phyloP scores from a whole-genome alignment of 2,113 vertebrate species.

The Nibea coibor region DNA sequence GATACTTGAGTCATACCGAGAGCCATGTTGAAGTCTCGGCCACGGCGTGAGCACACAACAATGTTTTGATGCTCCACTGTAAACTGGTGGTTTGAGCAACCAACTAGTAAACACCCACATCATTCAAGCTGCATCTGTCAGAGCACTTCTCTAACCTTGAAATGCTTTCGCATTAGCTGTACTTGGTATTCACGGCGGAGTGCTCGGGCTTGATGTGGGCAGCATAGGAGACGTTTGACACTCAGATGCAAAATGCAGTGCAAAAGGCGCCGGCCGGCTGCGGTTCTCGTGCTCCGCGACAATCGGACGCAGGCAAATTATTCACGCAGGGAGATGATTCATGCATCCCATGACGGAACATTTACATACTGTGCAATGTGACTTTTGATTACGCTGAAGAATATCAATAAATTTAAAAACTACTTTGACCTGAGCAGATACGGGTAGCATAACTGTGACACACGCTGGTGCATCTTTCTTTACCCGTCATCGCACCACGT shows the following conservation, averaged over 20 bases:
- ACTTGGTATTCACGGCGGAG: not conserved
- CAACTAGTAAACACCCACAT: not conserved
- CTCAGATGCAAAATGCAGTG: constrained; percentile 6
- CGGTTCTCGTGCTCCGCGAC: not conserved
- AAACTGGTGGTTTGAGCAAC: not conserved
- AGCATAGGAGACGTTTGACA: not conserved
- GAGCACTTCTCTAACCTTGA: constrained; percentile 17
- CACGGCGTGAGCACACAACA: not conserved
- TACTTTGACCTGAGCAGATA: not conserved
- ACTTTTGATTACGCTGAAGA: not conserved
- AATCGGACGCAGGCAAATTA: not conserved
- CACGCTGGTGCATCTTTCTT: not conserved
- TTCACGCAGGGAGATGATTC: not conserved
- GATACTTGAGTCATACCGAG: not conserved
- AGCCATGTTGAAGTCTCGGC: not conserved
- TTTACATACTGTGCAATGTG: not conserved
- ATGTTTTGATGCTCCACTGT: not conserved
- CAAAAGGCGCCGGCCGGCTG: not conserved
- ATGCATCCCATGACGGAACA: not conserved
- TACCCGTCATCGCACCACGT: not conserved
- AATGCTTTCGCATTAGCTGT: constrained; percentile 9
- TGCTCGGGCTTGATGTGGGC: not conserved
- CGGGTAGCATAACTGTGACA: not conserved
- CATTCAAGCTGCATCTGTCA: not conserved
- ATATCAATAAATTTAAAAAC: not conserved